phyloP scores from a whole-genome alignment of 23 tunicate species.

The Corella eumyota region DNA sequence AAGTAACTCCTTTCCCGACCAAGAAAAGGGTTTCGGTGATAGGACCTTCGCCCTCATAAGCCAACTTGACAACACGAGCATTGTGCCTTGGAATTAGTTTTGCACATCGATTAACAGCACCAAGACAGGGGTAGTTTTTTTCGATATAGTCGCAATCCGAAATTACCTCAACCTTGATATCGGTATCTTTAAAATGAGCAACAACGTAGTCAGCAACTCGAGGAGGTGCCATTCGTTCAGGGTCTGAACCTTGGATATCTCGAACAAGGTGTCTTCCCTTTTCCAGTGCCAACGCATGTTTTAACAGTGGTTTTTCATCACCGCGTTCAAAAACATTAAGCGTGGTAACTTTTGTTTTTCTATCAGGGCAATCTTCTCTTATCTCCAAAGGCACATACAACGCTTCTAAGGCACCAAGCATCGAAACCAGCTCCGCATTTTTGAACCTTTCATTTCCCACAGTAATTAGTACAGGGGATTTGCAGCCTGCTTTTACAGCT shows the following conservation, averaged over 20 bases:
- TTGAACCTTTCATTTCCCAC: slow-evolving; percentile 44
- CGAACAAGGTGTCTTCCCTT: slow-evolving; percentile 19
- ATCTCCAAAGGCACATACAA: slow-evolving; percentile 80
- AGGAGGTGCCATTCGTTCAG: slow-evolving; percentile 98
- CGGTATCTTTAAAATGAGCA: slow-evolving; percentile 24
- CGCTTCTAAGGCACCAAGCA: slow-evolving; percentile 73
- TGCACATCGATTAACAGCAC: slow-evolving; percentile 88
- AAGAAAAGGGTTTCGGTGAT: slow-evolving; percentile 78
- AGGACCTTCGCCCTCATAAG: slow-evolving; percentile 74
- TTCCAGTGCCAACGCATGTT: neutral
- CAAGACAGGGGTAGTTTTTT: slow-evolving; percentile 86
- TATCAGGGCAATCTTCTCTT: slow-evolving; percentile 72
- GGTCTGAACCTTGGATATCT: slow-evolving; percentile 94
- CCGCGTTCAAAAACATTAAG: neutral
- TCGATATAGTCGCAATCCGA: slow-evolving; percentile 60
- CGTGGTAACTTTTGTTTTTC: slow-evolving; percentile 24
- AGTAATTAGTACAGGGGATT: slow-evolving; percentile 45
- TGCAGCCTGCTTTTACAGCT: slow-evolving; percentile 76
- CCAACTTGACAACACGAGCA: slow-evolving; percentile 83
- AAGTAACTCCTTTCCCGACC: slow-evolving; percentile 97
- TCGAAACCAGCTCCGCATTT: slow-evolving; percentile 50
- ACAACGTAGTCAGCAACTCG: slow-evolving; percentile 69
- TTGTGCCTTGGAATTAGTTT: slow-evolving; percentile 83
- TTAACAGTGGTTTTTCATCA: neutral
- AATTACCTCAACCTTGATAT: slow-evolving; percentile 53